phyloP scores from a whole-genome alignment of 2,888 invertebrate species.

The Drosophila pegasa region DNA sequence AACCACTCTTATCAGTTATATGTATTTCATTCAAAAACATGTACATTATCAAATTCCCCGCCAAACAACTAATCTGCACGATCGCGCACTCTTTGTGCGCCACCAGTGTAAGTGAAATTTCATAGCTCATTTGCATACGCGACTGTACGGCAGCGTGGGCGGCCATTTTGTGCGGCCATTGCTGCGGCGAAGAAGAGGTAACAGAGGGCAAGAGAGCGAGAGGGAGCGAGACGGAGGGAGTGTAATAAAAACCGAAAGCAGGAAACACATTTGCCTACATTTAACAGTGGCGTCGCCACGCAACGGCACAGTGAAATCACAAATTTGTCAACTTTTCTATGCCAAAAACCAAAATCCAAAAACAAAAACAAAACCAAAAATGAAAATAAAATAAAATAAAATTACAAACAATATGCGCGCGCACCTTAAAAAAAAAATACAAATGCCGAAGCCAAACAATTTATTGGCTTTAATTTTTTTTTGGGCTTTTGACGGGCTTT shows the following conservation, averaged over 20 bases:
- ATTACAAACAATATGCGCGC: conserved; percentile 31
- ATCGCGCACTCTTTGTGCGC: conserved; percentile 3
- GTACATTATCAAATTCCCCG: background rate
- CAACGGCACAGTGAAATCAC: conserved; percentile 55
- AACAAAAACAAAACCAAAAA: conserved; percentile 4
- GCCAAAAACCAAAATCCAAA: conserved; percentile 31
- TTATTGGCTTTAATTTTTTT: conserved; percentile 44
- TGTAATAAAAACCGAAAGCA: conserved; percentile 70
- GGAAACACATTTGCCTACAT: conserved; percentile 67
- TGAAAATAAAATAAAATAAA: background rate
- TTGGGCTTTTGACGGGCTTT: conserved; percentile 43
- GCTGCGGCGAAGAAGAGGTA: conserved; percentile 21
- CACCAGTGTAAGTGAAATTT: conserved; percentile 49
- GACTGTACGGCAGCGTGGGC: conserved; percentile 44
- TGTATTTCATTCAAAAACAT: background rate
- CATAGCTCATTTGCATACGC: conserved; percentile 58
- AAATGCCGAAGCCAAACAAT: conserved; percentile 34
- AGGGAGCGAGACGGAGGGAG: conserved; percentile 1
- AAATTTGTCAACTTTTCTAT: conserved; percentile 56
- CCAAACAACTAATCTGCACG: background rate
- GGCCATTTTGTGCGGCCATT: conserved; percentile 65
- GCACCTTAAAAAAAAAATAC: conserved; percentile 48
- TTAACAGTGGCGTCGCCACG: conserved; percentile 17
- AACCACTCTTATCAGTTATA: background rate
- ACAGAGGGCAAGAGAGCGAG: background rate